Conservation (phyloP, 2,113 vertebrate species). For the Elephas maximus region DNA sequence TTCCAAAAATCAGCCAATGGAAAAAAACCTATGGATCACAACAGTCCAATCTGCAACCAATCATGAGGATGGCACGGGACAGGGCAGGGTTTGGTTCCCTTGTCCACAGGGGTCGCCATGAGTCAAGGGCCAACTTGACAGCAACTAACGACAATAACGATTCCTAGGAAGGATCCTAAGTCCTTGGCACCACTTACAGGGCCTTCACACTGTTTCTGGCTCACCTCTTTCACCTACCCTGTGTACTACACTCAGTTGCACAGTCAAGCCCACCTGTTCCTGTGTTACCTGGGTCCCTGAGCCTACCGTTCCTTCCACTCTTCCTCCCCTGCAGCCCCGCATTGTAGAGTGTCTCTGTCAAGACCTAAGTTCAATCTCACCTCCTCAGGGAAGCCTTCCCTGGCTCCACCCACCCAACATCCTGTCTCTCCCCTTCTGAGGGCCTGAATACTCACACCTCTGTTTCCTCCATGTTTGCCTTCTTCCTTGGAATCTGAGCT, state of each 20-base stretch:
- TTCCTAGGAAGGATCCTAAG: too few relatives aligned
- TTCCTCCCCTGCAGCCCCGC: neutral
- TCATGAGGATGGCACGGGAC: too few relatives aligned
- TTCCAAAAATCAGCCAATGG: too few relatives aligned
- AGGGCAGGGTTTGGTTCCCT: too few relatives aligned
- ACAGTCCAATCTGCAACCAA: too few relatives aligned
- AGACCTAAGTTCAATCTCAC: neutral
- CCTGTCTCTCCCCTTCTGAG: neutral
- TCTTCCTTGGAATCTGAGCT: too few relatives aligned
- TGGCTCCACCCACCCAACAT: neutral
- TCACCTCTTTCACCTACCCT: neutral
- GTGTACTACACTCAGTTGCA: neutral
- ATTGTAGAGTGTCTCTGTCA: neutral
- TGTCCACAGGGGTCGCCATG: too few relatives aligned
- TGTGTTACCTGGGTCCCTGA: neutral
- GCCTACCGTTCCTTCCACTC: too few relatives aligned
- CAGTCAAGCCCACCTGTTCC: neutral
- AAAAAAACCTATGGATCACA: too few relatives aligned
- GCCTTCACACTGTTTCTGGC: rapidly evolving
- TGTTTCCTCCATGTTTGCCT: neutral
- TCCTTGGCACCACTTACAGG: neutral
- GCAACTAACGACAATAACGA: too few relatives aligned
- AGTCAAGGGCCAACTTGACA: too few relatives aligned
- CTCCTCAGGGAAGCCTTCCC: neutral
- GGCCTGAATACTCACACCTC: neutral